Conservation (phyloP, 2,888 invertebrate genomes). For the Tethea ocularis region DNA sequence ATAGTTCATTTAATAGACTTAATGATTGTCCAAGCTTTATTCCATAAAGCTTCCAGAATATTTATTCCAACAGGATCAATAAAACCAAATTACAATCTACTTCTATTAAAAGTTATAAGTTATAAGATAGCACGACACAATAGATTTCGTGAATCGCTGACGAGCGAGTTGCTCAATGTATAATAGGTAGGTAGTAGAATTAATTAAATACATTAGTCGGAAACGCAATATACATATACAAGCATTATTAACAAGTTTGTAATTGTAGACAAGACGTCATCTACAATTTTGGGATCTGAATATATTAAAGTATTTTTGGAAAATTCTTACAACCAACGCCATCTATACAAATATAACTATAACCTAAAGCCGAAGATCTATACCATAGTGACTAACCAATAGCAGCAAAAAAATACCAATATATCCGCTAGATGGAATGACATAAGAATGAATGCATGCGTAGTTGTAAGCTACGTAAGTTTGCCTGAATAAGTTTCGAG, state of each 20-base stretch:
- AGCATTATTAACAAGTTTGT: conserved; percentile 8
- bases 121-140: conserved; percentile 33
- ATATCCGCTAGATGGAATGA: conserved; percentile 12
- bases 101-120: conserved; percentile 23
- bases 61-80: neutral
- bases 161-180: conserved; percentile 16
- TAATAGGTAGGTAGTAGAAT: conserved; percentile 11
- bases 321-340: conserved; percentile 18
- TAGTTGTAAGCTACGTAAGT: neutral
- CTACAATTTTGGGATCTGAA: neutral
- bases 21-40: neutral
- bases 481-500: neutral
- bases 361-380: neutral
- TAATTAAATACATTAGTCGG: conserved; percentile 12
- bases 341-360: conserved; percentile 18
- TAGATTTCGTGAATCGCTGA: conserved; percentile 35
- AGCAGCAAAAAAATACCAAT: neutral
- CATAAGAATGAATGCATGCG: conserved; percentile 10
- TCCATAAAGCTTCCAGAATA: neutral
- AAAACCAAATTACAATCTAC: neutral
- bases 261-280: conserved; percentile 7
- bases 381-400: neutral
- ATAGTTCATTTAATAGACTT: neutral
- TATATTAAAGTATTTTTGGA: neutral
- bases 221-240: conserved; percentile 6